phyloP scores from a whole-genome alignment of 2,888 invertebrate genomes.

The Saturnia japonica region DNA sequence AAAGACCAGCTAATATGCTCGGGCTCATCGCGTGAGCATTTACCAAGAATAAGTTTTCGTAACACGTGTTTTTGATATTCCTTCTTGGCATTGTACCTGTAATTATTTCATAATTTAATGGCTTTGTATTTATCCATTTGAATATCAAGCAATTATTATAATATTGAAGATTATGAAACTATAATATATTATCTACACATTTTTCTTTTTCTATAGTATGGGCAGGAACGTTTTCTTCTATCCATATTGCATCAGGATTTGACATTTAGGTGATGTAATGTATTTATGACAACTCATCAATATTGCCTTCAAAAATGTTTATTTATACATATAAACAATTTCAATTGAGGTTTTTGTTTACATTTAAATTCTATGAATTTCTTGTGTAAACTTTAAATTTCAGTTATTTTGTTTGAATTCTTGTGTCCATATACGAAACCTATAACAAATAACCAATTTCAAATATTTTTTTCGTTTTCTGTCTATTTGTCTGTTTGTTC shows the following conservation, averaged over 20 bases:
- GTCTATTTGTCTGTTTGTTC: too few relatives aligned
- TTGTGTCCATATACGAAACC: too few relatives aligned
- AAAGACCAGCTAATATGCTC: slow-evolving; percentile 25
- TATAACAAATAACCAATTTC: too few relatives aligned
- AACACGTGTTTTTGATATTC: slow-evolving; percentile 41
- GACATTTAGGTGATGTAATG: not conserved
- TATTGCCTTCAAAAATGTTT: not conserved
- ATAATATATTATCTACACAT: not conserved
- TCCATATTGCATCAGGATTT: not conserved
- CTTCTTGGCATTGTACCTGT: slow-evolving; percentile 50
- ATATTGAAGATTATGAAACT: slow-evolving; percentile 60
- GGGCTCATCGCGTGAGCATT: slow-evolving; percentile 47
- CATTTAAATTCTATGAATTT: not conserved
- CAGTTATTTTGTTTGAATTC: not conserved
- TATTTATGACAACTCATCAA: not conserved
- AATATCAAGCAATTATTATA: slow-evolving; percentile 60
- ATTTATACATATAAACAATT: not conserved
- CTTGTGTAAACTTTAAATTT: not conserved
- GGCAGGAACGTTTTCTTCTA: not conserved
- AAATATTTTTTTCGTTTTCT: too few relatives aligned
- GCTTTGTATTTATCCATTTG: slow-evolving; percentile 51
- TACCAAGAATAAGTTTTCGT: slow-evolving; percentile 51
- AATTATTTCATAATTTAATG: slow-evolving; percentile 64
- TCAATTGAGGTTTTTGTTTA: not conserved
- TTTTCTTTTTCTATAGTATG: too few relatives aligned